Evolutionary conservation across 2,113 vertebrate species (phyloP).

Genomic region (Struthio camelus): DNA sequence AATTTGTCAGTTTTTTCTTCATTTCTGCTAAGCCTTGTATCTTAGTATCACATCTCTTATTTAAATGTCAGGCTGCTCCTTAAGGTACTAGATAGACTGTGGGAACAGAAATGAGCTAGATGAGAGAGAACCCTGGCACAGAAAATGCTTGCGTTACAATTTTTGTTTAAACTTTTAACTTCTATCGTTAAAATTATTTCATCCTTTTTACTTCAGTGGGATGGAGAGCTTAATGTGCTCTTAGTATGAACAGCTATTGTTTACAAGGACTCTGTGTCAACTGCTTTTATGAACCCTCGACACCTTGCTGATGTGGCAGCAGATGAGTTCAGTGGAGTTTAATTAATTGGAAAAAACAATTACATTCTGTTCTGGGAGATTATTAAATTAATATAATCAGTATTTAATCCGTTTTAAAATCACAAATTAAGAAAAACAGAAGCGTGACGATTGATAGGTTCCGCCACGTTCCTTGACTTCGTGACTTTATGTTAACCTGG

Average conservation of each 20-base stretch:
- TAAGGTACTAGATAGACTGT: not conserved
- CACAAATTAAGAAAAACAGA: not conserved
- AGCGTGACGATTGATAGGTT: not conserved
- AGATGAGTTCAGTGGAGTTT: conserved; percentile 8
- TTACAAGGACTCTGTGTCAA: not conserved
- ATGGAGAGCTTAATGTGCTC: not conserved
- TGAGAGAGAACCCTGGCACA: not conserved
- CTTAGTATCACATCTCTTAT: not conserved
- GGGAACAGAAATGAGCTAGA: not conserved
- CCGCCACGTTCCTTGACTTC: not conserved
- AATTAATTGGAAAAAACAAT: not conserved
- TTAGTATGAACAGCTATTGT: not conserved
- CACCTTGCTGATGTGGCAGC: not conserved
- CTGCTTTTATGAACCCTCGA: conserved; percentile 8
- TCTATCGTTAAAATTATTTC: not conserved
- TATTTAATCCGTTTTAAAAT: not conserved
- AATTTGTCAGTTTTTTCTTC: not conserved
- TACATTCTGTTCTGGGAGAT: not conserved
- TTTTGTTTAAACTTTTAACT: conserved; percentile 9
- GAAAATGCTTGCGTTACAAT: not conserved
- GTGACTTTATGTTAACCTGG: not conserved
- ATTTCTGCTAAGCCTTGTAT: not conserved
- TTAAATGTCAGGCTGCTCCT: not conserved
- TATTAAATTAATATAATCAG: not conserved
- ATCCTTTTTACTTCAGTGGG: not conserved